A percentile compares a stretch with the other conserved stretches of the same genome.
These are phyloP conservation scores for Aleiodes leptofemur DNA, from an alignment of 2,888 invertebrate genomes.

Conservation along the genomic window DNA sequence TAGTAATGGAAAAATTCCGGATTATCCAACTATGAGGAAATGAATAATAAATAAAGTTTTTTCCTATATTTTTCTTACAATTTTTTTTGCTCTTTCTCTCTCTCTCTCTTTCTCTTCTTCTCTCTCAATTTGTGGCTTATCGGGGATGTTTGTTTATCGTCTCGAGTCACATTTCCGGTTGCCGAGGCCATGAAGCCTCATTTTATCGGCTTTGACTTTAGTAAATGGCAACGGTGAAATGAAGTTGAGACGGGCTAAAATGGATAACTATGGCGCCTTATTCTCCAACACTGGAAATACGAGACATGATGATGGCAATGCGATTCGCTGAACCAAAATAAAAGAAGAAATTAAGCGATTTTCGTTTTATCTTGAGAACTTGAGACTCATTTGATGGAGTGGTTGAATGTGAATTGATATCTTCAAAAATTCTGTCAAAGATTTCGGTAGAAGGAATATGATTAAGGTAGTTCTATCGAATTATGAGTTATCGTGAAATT, in stretches of 20 bases:
- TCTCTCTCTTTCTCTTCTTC: not conserved
- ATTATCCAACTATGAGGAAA: not conserved
- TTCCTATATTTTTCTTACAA: too few species aligned
- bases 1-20: too few species aligned
- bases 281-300: constrained; percentile 29
- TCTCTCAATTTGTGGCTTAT: constrained; percentile 12
- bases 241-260: constrained; percentile 21
- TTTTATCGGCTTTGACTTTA: constrained; percentile 25
- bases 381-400: constrained; percentile 16
- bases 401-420: not conserved
- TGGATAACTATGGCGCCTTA: constrained; percentile 26
- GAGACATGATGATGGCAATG: constrained; percentile 25
- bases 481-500: too few species aligned
- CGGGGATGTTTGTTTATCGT: constrained; percentile 23
- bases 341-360: not conserved
- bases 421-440: not conserved
- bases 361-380: not conserved
- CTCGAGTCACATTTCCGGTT: constrained; percentile 40
- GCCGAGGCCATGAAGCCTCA: constrained; percentile 21
- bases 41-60: not conserved
- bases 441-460: too few species aligned
- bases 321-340: constrained; percentile 33
- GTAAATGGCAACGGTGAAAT: constrained; percentile 27
- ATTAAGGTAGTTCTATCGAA: too few species aligned
- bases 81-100: too few species aligned